Evolutionary conservation across 2,113 vertebrate species (phyloP).

Genomic region (Camelus dromedarius): DNA sequence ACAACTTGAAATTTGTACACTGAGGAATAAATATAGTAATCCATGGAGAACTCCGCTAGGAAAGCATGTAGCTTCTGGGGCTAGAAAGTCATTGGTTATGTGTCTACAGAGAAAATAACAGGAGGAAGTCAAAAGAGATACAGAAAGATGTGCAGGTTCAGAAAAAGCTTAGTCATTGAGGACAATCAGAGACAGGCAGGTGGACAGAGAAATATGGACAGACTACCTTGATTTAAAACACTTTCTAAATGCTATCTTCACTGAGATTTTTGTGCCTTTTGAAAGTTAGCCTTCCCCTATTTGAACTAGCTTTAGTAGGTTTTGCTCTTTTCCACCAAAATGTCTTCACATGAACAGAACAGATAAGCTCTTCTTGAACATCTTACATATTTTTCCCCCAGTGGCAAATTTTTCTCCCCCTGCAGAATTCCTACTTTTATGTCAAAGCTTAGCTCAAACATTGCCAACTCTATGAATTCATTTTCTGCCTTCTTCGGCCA

Average conservation of each 20-base stretch:
- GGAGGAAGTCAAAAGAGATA: neutral
- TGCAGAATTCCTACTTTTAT: neutral
- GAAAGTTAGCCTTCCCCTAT: neutral
- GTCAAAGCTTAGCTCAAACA: conserved; percentile 40
- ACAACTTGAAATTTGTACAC: neutral
- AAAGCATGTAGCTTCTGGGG: neutral
- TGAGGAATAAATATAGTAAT: neutral
- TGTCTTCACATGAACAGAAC: conserved; percentile 5
- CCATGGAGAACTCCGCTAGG: neutral
- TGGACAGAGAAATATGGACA: neutral
- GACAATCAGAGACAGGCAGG: neutral
- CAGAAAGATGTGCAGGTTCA: neutral
- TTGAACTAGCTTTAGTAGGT: neutral
- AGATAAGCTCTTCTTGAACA: conserved; percentile 21
- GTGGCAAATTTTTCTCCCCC: neutral
- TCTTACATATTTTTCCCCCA: neutral
- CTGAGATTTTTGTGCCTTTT: neutral
- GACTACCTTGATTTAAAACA: neutral
- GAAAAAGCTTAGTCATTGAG: neutral
- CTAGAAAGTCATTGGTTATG: neutral
- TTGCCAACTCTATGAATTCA: neutral
- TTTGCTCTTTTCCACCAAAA: neutral
- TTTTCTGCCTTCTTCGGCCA: neutral
- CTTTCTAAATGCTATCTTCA: neutral
- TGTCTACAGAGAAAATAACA: neutral